Conservation (phyloP, 2,797 vertebrate species). For the Agapornis canus region DNA sequence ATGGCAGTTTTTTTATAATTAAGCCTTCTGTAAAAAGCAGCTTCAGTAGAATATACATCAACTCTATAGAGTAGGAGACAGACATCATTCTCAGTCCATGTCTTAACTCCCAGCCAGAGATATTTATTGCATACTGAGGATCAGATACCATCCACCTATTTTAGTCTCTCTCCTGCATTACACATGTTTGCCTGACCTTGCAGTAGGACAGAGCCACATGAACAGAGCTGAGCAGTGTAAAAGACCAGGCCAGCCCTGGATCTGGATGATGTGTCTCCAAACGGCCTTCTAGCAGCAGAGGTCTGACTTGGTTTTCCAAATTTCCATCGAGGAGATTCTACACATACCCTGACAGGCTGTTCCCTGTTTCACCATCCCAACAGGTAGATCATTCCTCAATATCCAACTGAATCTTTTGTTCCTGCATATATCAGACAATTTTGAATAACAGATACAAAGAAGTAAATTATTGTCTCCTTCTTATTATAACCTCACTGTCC, state of each 20-base stretch:
- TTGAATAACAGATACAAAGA: background rate
- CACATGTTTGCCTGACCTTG: background rate
- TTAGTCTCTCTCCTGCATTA: background rate
- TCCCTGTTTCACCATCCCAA: background rate
- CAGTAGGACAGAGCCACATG: background rate
- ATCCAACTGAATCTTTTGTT: background rate
- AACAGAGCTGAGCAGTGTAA: background rate
- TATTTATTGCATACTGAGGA: background rate
- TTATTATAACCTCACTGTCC: background rate
- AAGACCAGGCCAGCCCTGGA: background rate
- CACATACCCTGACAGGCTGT: accelerated
- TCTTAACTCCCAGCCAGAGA: background rate
- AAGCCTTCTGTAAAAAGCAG: background rate
- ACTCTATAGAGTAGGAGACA: background rate
- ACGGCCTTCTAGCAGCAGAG: background rate
- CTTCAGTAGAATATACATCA: background rate
- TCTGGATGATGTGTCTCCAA: background rate
- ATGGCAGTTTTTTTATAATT: background rate
- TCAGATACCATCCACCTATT: background rate
- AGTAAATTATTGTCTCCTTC: background rate
- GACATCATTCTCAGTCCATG: background rate
- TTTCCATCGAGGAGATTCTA: background rate
- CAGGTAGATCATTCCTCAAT: background rate
- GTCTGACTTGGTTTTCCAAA: background rate
- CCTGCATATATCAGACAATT: background rate